These are phyloP conservation scores for Rachycentron canadum DNA, from an alignment of 2,797 vertebrate species.

Conservation along the genomic window DNA sequence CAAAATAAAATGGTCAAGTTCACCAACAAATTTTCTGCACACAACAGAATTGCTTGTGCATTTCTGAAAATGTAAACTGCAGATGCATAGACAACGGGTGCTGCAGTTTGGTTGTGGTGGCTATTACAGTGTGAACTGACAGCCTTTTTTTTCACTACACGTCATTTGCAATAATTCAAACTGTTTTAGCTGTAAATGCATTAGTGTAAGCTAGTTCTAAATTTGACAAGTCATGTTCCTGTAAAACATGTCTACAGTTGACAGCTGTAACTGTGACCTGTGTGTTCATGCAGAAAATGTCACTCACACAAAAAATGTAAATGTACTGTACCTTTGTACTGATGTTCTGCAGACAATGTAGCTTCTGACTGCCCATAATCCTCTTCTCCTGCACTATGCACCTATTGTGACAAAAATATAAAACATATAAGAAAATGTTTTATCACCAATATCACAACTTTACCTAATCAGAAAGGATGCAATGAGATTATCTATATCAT, in stretches of 20 bases:
- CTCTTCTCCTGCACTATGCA: conserved; percentile 85
- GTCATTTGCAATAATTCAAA: not conserved
- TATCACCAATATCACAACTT: not conserved
- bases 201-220: not conserved
- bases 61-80: not conserved
- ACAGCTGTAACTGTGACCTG: not conserved
- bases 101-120: not conserved
- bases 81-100: too few relatives aligned
- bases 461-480: not conserved
- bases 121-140: not conserved
- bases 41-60: not conserved
- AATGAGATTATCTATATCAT: not conserved
- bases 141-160: conserved; percentile 7
- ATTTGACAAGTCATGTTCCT: not conserved
- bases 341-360: conserved; percentile 48
- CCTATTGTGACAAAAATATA: conserved; percentile 64
- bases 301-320: not conserved
- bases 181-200: not conserved
- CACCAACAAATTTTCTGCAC: not conserved
- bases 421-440: not conserved
- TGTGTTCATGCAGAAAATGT: not conserved
- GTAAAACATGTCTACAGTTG: not conserved
- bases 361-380: conserved; percentile 72
- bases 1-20: not conserved
- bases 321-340: conserved; percentile 71